Evolutionary conservation across 2,888 invertebrate genomes (phyloP), one percentile per base, ranked within the genome.

Genomic region (Achlya flavicornis): DNA sequence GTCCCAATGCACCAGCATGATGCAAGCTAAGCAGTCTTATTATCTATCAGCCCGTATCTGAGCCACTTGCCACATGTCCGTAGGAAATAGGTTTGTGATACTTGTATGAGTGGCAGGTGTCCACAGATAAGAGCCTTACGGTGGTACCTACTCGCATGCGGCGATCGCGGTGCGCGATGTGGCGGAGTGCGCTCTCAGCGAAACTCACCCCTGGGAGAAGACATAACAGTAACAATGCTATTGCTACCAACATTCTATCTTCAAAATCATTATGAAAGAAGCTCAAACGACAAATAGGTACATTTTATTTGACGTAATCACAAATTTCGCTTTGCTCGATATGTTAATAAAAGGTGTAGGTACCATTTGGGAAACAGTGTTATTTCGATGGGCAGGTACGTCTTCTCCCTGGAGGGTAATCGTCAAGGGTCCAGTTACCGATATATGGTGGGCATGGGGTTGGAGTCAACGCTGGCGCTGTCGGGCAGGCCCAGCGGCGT

Each of bases 381-480:
- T 3, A 8, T n/a, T 19, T 16, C 19, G 10, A 53, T 53, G 6
- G 10, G 65, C 66, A 69, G 68, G 63, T 83, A 86, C 78, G 84
- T 88, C 85, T 90, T 88, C 88, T 85, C 87, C 84, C 82, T 72
- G 68, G 73, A 64, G 74, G 78, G 79, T 74, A 75, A 69, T 73
- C 76, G 75, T 76, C 76, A 75, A 72, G 67, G 75, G 75, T 81
- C 84, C 84, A 85, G 90, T 93, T 96, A 97, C 97, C 97, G 97
- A 95, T 97, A 97, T 92, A 97, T 97, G 79, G 97, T 97, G 78
- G 96, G 96, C 92, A 97, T 96, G 89, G 97, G 96, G 94, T 96
- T 97, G 90, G 97, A 97, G 94, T 97, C 97, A 89, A 97, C 97
- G 95, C 97, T 97, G 89, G 95, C 96, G 95, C 96, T 97, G 94